Evolutionary conservation across 2,888 invertebrate genomes (phyloP), one percentile per base, ranked within the genome.

Genomic region (Eumerus sabulonum): DNA sequence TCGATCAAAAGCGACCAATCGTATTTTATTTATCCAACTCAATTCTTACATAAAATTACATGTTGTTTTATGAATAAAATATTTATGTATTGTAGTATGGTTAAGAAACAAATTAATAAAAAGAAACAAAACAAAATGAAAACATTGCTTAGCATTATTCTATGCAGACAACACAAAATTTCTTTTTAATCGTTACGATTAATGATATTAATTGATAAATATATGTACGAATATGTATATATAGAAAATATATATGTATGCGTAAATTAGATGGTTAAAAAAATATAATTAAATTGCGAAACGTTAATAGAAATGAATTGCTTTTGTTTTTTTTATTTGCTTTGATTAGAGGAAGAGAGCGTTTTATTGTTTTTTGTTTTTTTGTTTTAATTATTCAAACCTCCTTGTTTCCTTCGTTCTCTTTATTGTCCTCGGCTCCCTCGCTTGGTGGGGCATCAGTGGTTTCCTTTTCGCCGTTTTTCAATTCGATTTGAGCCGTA

Each of bases 401-500:
- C 84, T 84, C 84, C 82, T 83, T 82, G 40, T 76, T 81, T 59
- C 85, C 82, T 76, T 85, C 84, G 64, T 86, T 85, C 67, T 86
- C 86, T 77, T 86, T 85, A 71, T 85, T 87, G 45, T 85, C 85
- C 54, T 88, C 89, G 67, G 84, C 85, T 68, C 87, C 88, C 82
- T 86, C 88, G 70, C 88, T 87, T 73, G 86, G 86, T 67, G 89
- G 88, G 81, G 89, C 88, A 74, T 88, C 86, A 76, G 86, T 82
- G 38, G 73, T 51, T 77, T 85, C 86, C 68, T 87, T 87, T 70
- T 87, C 85, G 76, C 85, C 83, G 72, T 87, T 86, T 81, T 90
- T 89, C 66, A 88, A 82, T 82, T 88, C 86, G 60, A 90, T 88
- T 83, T 90, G 90, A 63, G 90, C 90, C 82, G 88, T 90, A 72